phyloP scores from a whole-genome alignment of 2,113 vertebrate genomes.

The Petaurus breviceps region DNA sequence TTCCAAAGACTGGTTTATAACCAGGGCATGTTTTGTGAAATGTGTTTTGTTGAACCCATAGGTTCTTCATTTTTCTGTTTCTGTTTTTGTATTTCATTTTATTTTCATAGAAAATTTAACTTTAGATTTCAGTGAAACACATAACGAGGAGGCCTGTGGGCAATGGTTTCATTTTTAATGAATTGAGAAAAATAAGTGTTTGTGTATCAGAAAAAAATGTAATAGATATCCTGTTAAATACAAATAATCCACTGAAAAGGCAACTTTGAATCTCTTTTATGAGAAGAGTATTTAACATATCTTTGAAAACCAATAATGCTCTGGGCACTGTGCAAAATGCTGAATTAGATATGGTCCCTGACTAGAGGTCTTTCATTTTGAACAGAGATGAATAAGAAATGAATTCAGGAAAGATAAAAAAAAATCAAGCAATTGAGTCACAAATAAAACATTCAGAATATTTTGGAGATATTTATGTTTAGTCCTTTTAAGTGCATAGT shows the following conservation, averaged over 20 bases:
- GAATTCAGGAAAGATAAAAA: background rate
- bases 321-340: background rate
- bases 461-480: background rate
- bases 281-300: background rate
- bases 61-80: slow-evolving; percentile 19
- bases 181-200: background rate
- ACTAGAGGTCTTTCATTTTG: background rate
- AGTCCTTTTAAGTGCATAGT: background rate
- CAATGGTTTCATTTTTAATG: background rate
- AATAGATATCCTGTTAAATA: background rate
- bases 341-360: background rate
- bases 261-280: background rate
- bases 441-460: background rate
- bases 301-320: background rate
- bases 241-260: background rate
- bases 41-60: background rate
- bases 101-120: background rate
- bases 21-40: background rate
- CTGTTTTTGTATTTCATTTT: background rate
- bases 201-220: background rate
- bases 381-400: background rate
- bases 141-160: background rate
- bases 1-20: background rate
- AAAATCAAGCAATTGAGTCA: background rate
- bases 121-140: background rate